Evolutionary conservation across 2,888 invertebrate species (phyloP).

Genomic region (Apamea anceps): DNA sequence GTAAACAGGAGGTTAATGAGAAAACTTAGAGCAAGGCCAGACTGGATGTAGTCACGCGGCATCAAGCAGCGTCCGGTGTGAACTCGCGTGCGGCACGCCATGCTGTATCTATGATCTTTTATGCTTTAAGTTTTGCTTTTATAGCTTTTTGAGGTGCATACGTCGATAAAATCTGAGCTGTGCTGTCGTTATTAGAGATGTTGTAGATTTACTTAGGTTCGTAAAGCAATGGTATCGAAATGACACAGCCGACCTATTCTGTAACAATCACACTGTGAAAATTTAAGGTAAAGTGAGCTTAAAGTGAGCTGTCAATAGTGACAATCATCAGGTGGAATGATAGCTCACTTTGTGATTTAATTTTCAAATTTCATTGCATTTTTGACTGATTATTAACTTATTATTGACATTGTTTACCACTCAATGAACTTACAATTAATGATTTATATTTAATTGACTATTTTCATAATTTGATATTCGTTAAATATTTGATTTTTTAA

Average conservation of each 20-base stretch:
- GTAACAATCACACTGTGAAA: neutral
- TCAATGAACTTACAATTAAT: too few species aligned
- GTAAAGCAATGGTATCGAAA: neutral
- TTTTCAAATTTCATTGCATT: too few species aligned
- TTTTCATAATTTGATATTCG: too few species aligned
- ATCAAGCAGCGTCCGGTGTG: slow-evolving; percentile 56
- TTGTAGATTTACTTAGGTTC: neutral
- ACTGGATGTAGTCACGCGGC: slow-evolving; percentile 26
- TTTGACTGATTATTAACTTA: too few species aligned
- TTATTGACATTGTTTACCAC: too few species aligned
- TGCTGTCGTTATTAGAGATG: slow-evolving; percentile 9
- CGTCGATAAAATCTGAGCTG: slow-evolving; percentile 15
- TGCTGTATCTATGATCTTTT: slow-evolving; percentile 46
- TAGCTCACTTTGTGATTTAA: too few species aligned
- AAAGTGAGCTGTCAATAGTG: too few species aligned
- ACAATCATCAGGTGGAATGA: too few species aligned
- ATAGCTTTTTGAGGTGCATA: slow-evolving; percentile 41
- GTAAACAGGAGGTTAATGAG: slow-evolving; percentile 66
- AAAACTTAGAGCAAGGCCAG: slow-evolving; percentile 64
- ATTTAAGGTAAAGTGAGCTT: too few species aligned
- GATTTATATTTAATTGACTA: too few species aligned
- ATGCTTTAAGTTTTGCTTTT: slow-evolving; percentile 56
- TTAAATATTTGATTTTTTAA: too few species aligned
- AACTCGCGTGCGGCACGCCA: slow-evolving; percentile 63
- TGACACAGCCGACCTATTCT: neutral